phyloP scores from a whole-genome alignment of 2,888 invertebrate species.

The Scrobipalpa costella region DNA sequence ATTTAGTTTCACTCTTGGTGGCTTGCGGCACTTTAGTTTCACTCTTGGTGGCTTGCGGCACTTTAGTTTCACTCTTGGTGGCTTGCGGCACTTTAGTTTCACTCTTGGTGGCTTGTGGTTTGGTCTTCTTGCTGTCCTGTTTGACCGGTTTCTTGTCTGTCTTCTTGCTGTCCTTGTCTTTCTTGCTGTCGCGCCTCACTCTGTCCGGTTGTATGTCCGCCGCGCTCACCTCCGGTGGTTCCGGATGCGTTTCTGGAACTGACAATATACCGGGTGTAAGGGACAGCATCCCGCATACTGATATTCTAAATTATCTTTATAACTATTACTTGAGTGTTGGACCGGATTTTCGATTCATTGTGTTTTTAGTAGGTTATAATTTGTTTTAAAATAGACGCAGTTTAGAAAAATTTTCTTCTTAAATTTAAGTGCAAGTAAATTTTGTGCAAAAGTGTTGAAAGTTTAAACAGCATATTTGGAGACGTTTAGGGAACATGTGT shows the following conservation, averaged over 20 bases:
- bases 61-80: too few species aligned
- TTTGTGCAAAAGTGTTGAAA: too few species aligned
- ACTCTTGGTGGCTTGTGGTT: constrained; percentile 30
- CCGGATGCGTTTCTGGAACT: constrained; percentile 50
- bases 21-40: constrained; percentile 37
- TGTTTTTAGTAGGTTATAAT: too few species aligned
- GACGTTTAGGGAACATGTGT: too few species aligned
- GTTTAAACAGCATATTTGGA: too few species aligned
- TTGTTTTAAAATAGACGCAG: too few species aligned
- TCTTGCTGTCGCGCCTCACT: constrained; percentile 44
- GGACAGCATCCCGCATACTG: too few species aligned
- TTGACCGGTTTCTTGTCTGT: constrained; percentile 29
- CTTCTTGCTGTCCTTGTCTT: constrained; percentile 37
- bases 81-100: constrained; percentile 42
- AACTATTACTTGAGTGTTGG: too few species aligned
- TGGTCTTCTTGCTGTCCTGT: constrained; percentile 35
- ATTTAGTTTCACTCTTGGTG: constrained; percentile 39
- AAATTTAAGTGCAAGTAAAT: too few species aligned
- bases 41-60: constrained; percentile 31
- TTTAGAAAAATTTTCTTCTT: too few species aligned
- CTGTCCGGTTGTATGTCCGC: constrained; percentile 51
- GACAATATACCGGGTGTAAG: neutral
- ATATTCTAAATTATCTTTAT: too few species aligned
- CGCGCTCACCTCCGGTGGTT: constrained; percentile 66
- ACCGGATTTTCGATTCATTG: too few species aligned